A percentile compares a stretch with the other conserved stretches of the same genome.
Conservation (phyloP, 2,888 invertebrate species). For the Drosophila rellima region DNA sequence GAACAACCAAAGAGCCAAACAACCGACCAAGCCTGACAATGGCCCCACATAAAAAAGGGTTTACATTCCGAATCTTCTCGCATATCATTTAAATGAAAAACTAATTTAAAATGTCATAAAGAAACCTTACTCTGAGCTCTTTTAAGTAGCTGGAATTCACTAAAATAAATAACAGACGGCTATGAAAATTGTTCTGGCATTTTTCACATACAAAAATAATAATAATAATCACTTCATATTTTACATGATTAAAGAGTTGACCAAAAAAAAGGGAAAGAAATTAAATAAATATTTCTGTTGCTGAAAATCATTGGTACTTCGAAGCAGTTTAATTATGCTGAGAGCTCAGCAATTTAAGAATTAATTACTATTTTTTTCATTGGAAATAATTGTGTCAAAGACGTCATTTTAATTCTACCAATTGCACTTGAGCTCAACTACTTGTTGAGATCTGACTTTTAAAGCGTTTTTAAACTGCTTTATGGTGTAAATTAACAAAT, state of each 20-base stretch:
- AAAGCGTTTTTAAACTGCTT: neutral
- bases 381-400: neutral
- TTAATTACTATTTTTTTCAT: neutral
- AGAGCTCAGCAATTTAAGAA: neutral
- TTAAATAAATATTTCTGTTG: neutral
- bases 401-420: neutral
- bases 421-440: neutral
- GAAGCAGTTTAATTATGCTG: neutral
- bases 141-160: slow-evolving; percentile 33
- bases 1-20: too few relatives aligned
- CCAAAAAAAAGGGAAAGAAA: neutral
- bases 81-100: slow-evolving; percentile 67
- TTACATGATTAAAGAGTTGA: slow-evolving; percentile 11
- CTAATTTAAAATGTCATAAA: slow-evolving; percentile 67
- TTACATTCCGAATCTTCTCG: slow-evolving; percentile 35
- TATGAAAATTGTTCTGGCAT: slow-evolving; percentile 6
- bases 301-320: neutral
- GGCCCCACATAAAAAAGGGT: slow-evolving; percentile 54
- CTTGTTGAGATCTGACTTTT: neutral
- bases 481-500: too few relatives aligned
- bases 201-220: neutral
- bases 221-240: slow-evolving; percentile 39
- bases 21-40: slow-evolving; percentile 11
- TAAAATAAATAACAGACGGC: slow-evolving; percentile 13
- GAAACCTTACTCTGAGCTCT: slow-evolving; percentile 27